Base-by-base conservation (phyloP, 1,140 invertebrate species). In the Temnothorax nylanderi region DNA sequence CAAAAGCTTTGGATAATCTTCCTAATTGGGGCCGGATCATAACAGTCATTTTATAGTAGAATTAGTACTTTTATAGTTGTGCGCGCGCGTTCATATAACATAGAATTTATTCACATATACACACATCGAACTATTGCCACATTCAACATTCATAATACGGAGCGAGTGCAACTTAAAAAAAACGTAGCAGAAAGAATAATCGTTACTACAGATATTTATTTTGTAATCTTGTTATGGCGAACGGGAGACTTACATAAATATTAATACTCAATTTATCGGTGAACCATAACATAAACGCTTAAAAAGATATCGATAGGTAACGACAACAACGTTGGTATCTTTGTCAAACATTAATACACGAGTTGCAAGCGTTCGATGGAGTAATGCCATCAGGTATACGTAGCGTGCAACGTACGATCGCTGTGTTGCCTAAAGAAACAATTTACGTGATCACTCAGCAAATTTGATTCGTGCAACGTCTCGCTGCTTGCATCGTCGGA, bases 1-100 rank as follows among this genome's bases (percentile, higher is more conserved):
- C 71, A 13, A 58, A 85, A 90, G 56, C 86, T 58, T 58, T 32
- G 16, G 49, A n/a, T 92, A 92, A 92, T 88, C 89, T 89, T 77
- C 88, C 91, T 89, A 92, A 90, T 92, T 90, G 75, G 80, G 64
- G 64, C 80, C 44, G 64, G 77, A 60, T 75, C 44, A 18, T 65
- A 47, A 72, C 47, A 69, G 56, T 37, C 60, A 21, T 80, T 65
- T 80, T 51, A 41, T n/a, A 37, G 21, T 21, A 37, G 8, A 21
- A 34, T 60, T n/a, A 62, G 54, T 58, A 26, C 26, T 26, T 26
- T 26, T 26, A 26, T 64, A 54, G 32, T 75, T 62, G 67, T 10
- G 51, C 16, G 44, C 69, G 13, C 32, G 32, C 21, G n/a, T 34
- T 74, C 60, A 60, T 74, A 60, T 26, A 71, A 56, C 26, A 2